Evolutionary conservation across 2,797 vertebrate genomes (phyloP).

Genomic region (Apogon talboti): DNA sequence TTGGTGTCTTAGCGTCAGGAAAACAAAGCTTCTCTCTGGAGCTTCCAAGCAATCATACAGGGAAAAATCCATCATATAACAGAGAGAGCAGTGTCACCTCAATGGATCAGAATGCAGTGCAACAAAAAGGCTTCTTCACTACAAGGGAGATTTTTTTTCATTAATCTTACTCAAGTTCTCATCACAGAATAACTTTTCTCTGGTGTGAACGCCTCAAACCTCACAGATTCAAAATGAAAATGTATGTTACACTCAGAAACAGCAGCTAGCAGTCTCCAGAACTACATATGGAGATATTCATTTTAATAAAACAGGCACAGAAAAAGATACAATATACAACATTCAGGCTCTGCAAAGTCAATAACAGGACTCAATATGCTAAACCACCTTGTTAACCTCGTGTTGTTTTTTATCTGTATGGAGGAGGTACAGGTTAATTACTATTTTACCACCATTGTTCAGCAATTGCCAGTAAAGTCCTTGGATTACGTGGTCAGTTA

Average conservation of each 20-base stretch:
- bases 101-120: constrained; percentile 19
- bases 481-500: not conserved
- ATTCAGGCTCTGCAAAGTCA: no score
- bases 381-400: not conserved
- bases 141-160: not conserved
- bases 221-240: no score
- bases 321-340: no score
- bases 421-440: not conserved
- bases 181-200: not conserved
- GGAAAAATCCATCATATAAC: constrained; percentile 30
- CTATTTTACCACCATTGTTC: not conserved
- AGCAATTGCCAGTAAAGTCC: not conserved
- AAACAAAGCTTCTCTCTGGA: constrained; percentile 11
- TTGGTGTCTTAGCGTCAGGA: constrained; percentile 13
- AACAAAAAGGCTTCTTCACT: constrained; percentile 6
- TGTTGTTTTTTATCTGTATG: not conserved
- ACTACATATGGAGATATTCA: no score
- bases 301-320: no score
- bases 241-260: constrained; percentile 1
- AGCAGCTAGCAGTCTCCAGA: not conserved
- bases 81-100: constrained; percentile 24
- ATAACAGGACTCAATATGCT: not conserved
- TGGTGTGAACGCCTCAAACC: no score
- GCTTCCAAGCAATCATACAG: constrained; percentile 15
- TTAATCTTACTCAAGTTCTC: constrained; percentile 14